Percentiles rank a stretch among this genome's conserved stretches.
These are phyloP conservation scores for Dryomyza anilis DNA, from an alignment of 2,888 invertebrate genomes.

Conservation along the genomic window DNA sequence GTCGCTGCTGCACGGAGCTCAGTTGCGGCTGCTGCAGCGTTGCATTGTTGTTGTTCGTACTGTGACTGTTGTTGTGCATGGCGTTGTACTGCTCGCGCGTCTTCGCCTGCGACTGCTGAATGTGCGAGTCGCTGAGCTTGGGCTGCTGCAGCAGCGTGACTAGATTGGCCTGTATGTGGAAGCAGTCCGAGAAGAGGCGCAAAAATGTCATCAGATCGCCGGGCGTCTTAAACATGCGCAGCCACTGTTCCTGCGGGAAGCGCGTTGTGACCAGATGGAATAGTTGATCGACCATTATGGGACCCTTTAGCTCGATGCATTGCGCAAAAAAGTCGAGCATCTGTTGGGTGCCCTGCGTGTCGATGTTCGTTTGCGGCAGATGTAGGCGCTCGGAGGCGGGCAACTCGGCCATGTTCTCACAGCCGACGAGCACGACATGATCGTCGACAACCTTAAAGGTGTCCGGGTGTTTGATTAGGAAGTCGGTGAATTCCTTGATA, in stretches of 20 bases:
- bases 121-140: slow-evolving; percentile 68
- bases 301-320: slow-evolving; percentile 80
- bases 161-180: slow-evolving; percentile 91
- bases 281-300: slow-evolving; percentile 84
- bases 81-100: slow-evolving; percentile 59
- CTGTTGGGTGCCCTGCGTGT: slow-evolving; percentile 82
- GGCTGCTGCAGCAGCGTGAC: slow-evolving; percentile 81
- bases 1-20: slow-evolving; percentile 52
- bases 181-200: slow-evolving; percentile 91
- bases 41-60: slow-evolving; percentile 33
- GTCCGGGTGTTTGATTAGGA: slow-evolving; percentile 82
- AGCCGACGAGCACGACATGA: slow-evolving; percentile 79
- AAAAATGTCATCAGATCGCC: slow-evolving; percentile 89
- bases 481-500: slow-evolving; percentile 91
- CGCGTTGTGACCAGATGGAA: slow-evolving; percentile 80
- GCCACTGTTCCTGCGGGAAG: slow-evolving; percentile 79
- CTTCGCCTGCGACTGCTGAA: slow-evolving; percentile 59
- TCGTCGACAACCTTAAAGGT: slow-evolving; percentile 85
- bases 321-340: slow-evolving; percentile 82
- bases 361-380: slow-evolving; percentile 77
- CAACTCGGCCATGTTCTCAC: slow-evolving; percentile 71
- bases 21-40: slow-evolving; percentile 23
- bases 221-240: slow-evolving; percentile 87
- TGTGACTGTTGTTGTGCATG: slow-evolving; percentile 50
- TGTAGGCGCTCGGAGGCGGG: slow-evolving; percentile 71